Evolutionary conservation across 2,113 vertebrate genomes (phyloP), one percentile per base, ranked within the genome.

Genomic region (Notothenia rossii): DNA sequence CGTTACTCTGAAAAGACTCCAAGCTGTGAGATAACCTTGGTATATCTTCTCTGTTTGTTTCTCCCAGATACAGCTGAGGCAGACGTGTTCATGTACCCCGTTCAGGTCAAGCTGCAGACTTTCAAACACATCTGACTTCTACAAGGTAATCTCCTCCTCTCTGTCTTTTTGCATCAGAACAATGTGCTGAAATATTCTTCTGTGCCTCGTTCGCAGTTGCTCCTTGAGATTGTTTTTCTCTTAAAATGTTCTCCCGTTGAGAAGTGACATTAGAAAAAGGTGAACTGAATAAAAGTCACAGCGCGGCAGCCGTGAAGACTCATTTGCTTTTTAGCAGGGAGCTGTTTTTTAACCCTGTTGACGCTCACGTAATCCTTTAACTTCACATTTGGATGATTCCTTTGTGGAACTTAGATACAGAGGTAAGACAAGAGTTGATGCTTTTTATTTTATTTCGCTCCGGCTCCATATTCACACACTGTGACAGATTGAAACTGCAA

Each of bases 401-500:
- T 71, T 45, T 59, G 55, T 75, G 62, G 81, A 82, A 82, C 56
- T 56, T 33, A 75, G 64, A 77, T 67, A 59, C 22, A 62, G 68
- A 53, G 73, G n/a, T 45, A 68, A 77, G 72, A 77, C 50, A 60
- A 67, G 63, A 10, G 3, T 82, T 77, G 77, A 8, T 63, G 25
- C 63, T 29, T 3, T 11, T 15, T 12, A 1, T 58, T 61, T 50
- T 66, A 43, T 70, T 62, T 49, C 22, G 62, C 61, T 69, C 64
- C 67, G 78, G 58, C 69, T 76, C 50, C 77, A 75, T 76, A 79
- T 82, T 80, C 83, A 73, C 79, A 73, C 49, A 70, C 50, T 77
- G 68, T 81, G 88, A 84, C 88, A 90, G 78, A 86, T 75, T 89
- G 79, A 86, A 86, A 80, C 68, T 59, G 78, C 87, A 76, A 78